Base-by-base conservation (phyloP, 2,797 vertebrate species). In the Acipenser oxyrinchus region DNA sequence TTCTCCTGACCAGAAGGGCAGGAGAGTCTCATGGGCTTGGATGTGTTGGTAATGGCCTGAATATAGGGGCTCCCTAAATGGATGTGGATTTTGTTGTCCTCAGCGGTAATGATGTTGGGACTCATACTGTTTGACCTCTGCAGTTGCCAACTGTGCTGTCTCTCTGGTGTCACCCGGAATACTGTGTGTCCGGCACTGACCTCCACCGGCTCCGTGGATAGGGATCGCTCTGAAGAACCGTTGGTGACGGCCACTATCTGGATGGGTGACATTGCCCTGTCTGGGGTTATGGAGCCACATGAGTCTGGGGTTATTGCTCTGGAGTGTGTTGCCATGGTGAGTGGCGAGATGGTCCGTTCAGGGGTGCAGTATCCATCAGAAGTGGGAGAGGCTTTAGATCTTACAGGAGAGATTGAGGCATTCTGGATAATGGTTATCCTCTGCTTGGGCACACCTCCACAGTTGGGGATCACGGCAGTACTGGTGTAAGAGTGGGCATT, bases 11-110 rank as follows among this genome's bases (percentile, higher is more conserved):
- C 84, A 1, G 86, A 77, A 4, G 78, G 74, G 67, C 87, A 90
- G 70, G 87, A 91, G 7, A 90, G 87, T 74, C 86, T 92, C 69
- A 78, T 60, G 9, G 92, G 78, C 83, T 89, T 90, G 66, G 84
- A 6, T 2, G 87, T 81, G 55, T 78, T 79, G 78, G 87, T 83
- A 78, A 93, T 83, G 77, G 87, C 84, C 85, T 96, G 94, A 76
- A 94, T 81, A 60, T 94, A 96, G 72, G 94, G 90, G 74, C 84
- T 94, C 81, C 95, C 96, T 85, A 98, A 89, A 81, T 96, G 95
- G 81, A 98, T 98, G 83, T 97, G 94, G 84, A 98, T 97, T 92
- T 98, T 97, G 87, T 98, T 98, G 88, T 99, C 95, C 82, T 99
- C 96, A 77, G 94, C 96, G 87, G 94, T 98, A 91, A 96, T 95